These are phyloP conservation scores for Emys orbicularis DNA, from an alignment of 2,797 vertebrate species.

Conservation along the genomic window DNA sequence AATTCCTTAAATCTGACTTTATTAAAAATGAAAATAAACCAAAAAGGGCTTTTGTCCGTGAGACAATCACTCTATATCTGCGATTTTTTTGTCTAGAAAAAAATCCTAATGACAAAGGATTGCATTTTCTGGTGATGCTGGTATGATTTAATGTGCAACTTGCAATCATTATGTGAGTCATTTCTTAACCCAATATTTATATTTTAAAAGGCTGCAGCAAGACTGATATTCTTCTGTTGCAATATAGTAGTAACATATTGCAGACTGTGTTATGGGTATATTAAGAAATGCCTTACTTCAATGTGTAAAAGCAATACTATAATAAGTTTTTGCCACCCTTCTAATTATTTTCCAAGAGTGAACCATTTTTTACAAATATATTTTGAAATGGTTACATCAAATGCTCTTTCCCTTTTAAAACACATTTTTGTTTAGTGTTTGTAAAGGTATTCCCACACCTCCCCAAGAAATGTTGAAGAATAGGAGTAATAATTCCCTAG, in stretches of 20 bases:
- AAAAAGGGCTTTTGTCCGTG: slow-evolving; percentile 16
- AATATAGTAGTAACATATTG: neutral
- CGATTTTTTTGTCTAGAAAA: slow-evolving; percentile 26
- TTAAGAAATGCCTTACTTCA: neutral
- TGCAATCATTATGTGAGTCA: slow-evolving; percentile 60
- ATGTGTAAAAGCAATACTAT: neutral
- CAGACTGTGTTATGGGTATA: neutral
- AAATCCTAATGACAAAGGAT: slow-evolving; percentile 55
- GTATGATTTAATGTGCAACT: slow-evolving; percentile 68
- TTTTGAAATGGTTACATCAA: neutral
- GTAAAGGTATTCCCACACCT: neutral
- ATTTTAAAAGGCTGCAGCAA: neutral
- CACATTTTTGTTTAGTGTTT: neutral
- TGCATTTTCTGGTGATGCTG: slow-evolving; percentile 49
- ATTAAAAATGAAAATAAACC: slow-evolving; percentile 46
- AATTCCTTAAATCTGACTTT: slow-evolving; percentile 10
- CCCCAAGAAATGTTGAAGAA: neutral
- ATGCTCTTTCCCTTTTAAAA: accelerated
- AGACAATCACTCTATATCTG: slow-evolving; percentile 44
- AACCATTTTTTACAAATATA: neutral
- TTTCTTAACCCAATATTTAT: neutral
- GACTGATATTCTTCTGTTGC: neutral
- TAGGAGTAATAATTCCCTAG: neutral
- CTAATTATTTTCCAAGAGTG: neutral
- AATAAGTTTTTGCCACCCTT: neutral